A percentile compares a stretch with the other conserved stretches of the same genome.
Conservation (phyloP, 2,113 vertebrate genomes). For the Python bivittatus region DNA sequence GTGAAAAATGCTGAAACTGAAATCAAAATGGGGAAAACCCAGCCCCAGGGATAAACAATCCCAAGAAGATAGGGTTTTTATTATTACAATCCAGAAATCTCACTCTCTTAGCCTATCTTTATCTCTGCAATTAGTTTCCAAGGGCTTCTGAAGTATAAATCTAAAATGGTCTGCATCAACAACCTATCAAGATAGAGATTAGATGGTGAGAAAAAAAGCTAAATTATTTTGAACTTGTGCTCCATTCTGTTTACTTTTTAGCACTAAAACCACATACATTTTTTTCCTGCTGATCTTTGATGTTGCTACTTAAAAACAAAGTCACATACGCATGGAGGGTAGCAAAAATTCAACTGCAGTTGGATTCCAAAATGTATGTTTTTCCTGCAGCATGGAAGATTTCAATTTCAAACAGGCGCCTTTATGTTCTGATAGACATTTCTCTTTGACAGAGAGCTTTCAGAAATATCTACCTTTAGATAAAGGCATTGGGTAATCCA, state of each 20-base stretch:
- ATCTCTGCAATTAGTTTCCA: background rate
- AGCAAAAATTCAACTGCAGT: fast-evolving
- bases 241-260: background rate
- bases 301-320: background rate
- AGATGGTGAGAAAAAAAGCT: background rate
- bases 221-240: background rate
- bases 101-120: background rate
- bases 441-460: background rate
- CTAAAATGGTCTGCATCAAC: fast-evolving
- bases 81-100: background rate
- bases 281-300: background rate
- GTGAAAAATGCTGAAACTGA: background rate
- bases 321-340: background rate
- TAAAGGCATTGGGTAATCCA: background rate
- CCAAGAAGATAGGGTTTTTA: background rate
- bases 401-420: background rate
- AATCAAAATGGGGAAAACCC: background rate
- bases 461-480: background rate
- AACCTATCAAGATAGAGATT: background rate
- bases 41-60: background rate
- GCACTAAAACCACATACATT: background rate
- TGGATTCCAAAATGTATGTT: background rate
- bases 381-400: background rate
- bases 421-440: background rate
- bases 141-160: background rate